Base-by-base conservation (phyloP, 2,113 vertebrate species). In the Sceloporus undulatus region DNA sequence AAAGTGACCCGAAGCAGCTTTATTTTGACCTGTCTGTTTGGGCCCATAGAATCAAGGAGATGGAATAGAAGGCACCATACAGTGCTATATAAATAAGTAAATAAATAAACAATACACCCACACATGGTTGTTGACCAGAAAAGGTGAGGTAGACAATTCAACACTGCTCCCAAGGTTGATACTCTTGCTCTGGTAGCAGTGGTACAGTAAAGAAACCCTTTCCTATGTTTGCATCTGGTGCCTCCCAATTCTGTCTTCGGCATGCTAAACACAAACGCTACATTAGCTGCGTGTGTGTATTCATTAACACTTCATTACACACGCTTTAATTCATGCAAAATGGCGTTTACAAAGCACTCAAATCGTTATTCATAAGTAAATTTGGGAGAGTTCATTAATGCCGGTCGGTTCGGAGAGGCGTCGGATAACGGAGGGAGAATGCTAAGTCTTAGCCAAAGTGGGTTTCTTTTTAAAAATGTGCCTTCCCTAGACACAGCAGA, bases 311-410 rank as follows among this genome's bases (percentile, higher is more conserved):
- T 93, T 94, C n/a, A 92, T 93, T 83, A 84, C 90, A 34, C 90
- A 92, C 92, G 94, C 92, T 94, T 94, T 88, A 93, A 95, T 95
- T 94, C 89, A 86, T 88, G 90, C 91, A 91, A 88, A 94, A 92
- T 66, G 75, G 90, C 91, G 94, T 95, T 91, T 94, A 93, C 90
- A 77, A 86, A 94, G 92, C 92, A 80, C 85, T 89, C 74, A 42
- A 74, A 75, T 93, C 79, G 86, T 91, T 94, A 90, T 93, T 95
- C 95, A 95, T 95, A 92, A 94, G 93, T 92, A 74, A 88, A 81
- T 89, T 91, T 0, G 85, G 93, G 91, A 79, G 89, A 84, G 93
- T 95, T 92, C 86, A 91, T 95, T 96, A 93, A 94, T 91, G 75
- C 25, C 89, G 87, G 93, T 91, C 94, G 94, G 81, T 89, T 88